These are phyloP conservation scores for Emys orbicularis DNA, from an alignment of 2,797 vertebrate species.

Conservation along the genomic window DNA sequence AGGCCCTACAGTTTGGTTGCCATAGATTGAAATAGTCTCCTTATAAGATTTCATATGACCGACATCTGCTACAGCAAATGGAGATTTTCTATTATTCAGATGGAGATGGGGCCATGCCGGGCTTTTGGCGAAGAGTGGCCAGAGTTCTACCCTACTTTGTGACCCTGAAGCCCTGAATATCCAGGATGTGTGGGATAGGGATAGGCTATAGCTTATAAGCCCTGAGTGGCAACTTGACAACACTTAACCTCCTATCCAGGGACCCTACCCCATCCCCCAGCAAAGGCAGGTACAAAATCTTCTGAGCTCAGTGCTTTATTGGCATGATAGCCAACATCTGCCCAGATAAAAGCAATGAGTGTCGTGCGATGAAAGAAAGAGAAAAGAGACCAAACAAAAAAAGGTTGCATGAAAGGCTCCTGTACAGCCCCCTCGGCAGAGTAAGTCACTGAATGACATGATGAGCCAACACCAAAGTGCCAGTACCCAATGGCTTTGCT, in stretches of 20 bases:
- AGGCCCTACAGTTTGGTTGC: not conserved
- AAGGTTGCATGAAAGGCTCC: not conserved
- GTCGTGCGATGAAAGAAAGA: not conserved
- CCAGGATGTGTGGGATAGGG: no score
- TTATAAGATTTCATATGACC: not conserved
- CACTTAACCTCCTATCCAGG: not conserved
- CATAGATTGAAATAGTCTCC: not conserved
- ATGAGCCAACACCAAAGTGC: not conserved
- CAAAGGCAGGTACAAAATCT: not conserved
- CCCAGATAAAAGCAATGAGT: not conserved
- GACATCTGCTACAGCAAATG: not conserved
- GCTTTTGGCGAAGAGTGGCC: not conserved
- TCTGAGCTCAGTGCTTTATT: fast-evolving
- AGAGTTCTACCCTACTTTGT: not conserved
- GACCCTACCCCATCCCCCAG: not conserved
- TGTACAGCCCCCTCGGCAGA: not conserved
- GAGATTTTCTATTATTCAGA: not conserved
- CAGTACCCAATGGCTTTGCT: not conserved
- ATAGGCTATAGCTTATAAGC: not conserved
- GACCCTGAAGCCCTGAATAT: not conserved
- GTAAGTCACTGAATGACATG: not conserved
- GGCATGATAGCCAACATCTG: not conserved
- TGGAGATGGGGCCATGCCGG: not conserved
- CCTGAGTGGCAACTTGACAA: not conserved
- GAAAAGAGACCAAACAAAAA: not conserved